These are phyloP conservation scores for Epinephelus moara DNA, from an alignment of 2,113 vertebrate species.

Conservation along the genomic window DNA sequence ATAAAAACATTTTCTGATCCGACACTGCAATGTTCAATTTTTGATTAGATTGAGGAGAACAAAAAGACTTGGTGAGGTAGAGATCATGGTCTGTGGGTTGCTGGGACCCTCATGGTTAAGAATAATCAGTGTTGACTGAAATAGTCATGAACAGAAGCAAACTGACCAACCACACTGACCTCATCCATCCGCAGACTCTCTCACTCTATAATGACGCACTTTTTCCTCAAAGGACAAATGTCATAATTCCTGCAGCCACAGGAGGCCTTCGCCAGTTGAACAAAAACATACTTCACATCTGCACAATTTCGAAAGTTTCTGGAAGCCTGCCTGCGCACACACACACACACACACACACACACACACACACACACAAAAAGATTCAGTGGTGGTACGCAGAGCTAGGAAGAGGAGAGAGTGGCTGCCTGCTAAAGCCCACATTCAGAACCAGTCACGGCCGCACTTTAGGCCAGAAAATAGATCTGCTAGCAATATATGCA, in stretches of 20 bases:
- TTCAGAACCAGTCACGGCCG: too few species aligned
- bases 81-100: background rate
- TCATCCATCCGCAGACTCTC: background rate
- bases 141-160: background rate
- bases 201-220: background rate
- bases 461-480: too few species aligned
- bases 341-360: too few species aligned
- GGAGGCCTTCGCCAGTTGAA: background rate
- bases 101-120: too few species aligned
- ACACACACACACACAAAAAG: too few species aligned
- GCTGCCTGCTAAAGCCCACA: too few species aligned
- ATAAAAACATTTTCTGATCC: background rate
- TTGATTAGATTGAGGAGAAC: background rate
- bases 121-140: background rate
- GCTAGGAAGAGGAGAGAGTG: too few species aligned
- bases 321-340: background rate
- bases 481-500: too few species aligned
- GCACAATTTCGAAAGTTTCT: background rate
- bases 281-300: background rate
- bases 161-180: background rate
- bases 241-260: too few species aligned
- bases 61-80: background rate
- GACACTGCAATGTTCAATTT: background rate
- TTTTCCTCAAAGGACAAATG: background rate
- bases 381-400: too few species aligned